phyloP scores from a whole-genome alignment of 1,140 invertebrate species.

The Drosophila ambigua region DNA sequence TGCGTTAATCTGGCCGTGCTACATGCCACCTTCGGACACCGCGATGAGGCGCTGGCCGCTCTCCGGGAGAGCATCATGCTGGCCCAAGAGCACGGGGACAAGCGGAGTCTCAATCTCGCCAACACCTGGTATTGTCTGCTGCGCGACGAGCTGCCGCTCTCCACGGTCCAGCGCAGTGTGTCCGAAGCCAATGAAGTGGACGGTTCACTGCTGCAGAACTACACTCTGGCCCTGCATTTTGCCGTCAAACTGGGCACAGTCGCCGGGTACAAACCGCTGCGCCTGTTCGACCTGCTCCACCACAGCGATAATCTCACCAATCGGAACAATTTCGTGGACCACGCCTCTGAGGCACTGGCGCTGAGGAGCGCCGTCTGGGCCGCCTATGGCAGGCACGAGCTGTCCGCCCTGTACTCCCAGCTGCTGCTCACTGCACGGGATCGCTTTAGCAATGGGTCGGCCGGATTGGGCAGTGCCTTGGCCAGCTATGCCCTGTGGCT shows the following conservation, averaged over 20 bases:
- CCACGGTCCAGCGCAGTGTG: conserved; percentile 60
- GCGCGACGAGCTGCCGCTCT: conserved; percentile 79
- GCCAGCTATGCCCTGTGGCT: conserved; percentile 88
- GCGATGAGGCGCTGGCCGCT: conserved; percentile 90
- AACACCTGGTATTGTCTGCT: conserved; percentile 91
- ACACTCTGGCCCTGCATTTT: conserved; percentile 87
- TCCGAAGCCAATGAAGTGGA: conserved; percentile 83
- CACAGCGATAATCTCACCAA: conserved; percentile 94
- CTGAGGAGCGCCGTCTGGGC: conserved; percentile 93
- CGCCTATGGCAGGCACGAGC: conserved; percentile 93
- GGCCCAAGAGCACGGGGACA: conserved; percentile 94
- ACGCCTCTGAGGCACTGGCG: conserved; percentile 90
- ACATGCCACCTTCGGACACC: conserved; percentile 93
- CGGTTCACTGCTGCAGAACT: conserved; percentile 86
- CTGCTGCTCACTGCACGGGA: conserved; percentile 86
- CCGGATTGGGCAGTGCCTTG: conserved; percentile 89
- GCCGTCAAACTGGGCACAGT: conserved; percentile 85
- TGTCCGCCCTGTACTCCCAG: conserved; percentile 91
- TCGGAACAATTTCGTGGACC: conserved; percentile 91
- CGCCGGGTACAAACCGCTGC: conserved; percentile 74
- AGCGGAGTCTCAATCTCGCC: conserved; percentile 93
- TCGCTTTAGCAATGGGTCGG: conserved; percentile 86
- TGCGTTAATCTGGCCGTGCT: conserved; percentile 94
- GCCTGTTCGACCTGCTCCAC: conserved; percentile 89
- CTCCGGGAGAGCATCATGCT: conserved; percentile 93